Base-by-base conservation (phyloP, 2,797 vertebrate genomes). In the Lophura swinhoii region DNA sequence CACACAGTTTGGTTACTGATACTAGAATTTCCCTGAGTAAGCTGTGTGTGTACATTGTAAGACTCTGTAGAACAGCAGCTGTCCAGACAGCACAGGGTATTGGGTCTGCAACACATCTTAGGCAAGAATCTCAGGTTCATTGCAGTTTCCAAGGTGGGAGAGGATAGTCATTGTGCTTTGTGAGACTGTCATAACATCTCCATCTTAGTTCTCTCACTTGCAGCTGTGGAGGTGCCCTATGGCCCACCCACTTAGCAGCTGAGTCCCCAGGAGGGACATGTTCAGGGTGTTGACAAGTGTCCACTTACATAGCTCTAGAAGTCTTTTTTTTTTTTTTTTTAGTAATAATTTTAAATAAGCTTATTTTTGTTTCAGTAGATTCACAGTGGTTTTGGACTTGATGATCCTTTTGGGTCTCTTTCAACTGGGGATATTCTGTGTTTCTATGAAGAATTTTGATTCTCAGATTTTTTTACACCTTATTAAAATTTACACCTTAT, bases 201-300 rank as follows among this genome's bases (percentile, higher is more conserved):
- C 4, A 11, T 15, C 59, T 43, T 53, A 33, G 29, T 24, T 89
- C 4, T 46, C 28, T 71, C 29, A 24, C 14, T n/a, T 60, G 10
- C 14, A 59, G 39, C 17, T 68, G 8, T 56, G 74, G 48, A 77
- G 7, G 43, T 59, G 14, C 6, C 20, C 43, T 20, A 8, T 22
- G 12, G 12, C 20, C 29, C 71, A 16, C 23, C 85, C 8, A 43
- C 26, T 2, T 26, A 43, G 5, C 4, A 56, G 5, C 13, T 4
- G 70, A 0, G 14, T 1, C 3, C 10, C 2, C 4, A 13, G 15
- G 21, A 76, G 23, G 13, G 3, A 56, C 4, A 8, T 58, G 9
- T 5, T 3, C 68, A 10, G 8, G 18, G 3, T 22, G 12, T 8
- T 74, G 28, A 31, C 6, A 26, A 53, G 9, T 24, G 58, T 18